phyloP scores from a whole-genome alignment of 2,113 vertebrate species.

The Scomber colias region DNA sequence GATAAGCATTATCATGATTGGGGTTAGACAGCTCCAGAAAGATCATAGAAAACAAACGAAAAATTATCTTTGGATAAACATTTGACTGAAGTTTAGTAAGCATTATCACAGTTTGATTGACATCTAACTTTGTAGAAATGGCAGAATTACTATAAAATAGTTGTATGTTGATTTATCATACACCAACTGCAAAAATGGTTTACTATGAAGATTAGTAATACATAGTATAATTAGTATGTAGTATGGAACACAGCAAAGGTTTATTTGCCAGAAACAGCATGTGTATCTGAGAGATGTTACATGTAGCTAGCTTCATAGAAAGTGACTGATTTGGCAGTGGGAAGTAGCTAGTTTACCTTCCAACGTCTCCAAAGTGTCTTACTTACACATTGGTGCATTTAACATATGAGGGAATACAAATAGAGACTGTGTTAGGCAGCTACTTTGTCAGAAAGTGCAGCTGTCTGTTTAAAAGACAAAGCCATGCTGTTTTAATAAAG shows the following conservation, averaged over 20 bases:
- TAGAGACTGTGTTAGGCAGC: not conserved
- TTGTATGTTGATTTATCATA: not conserved
- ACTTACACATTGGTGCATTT: not conserved
- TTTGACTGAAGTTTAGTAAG: not conserved
- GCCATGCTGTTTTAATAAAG: no score
- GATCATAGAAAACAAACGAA: slow-evolving; percentile 15
- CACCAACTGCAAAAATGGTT: not conserved
- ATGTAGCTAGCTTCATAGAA: no score
- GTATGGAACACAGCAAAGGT: no score
- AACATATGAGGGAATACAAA: not conserved
- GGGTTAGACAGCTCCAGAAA: slow-evolving; percentile 21
- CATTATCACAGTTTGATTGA: not conserved
- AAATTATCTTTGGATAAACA: slow-evolving; percentile 12
- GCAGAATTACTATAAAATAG: no score
- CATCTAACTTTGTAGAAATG: not conserved
- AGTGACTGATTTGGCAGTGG: no score
- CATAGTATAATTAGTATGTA: no score
- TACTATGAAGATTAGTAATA: not conserved
- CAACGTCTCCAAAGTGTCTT: not conserved
- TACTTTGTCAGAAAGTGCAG: no score
- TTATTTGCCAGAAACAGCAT: no score
- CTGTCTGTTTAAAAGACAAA: no score
- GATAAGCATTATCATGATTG: slow-evolving; percentile 26
- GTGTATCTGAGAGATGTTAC: no score
- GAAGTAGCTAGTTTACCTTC: no score